phyloP scores from a whole-genome alignment of 2,797 vertebrate genomes.

The Microctenopoma lineatum region DNA sequence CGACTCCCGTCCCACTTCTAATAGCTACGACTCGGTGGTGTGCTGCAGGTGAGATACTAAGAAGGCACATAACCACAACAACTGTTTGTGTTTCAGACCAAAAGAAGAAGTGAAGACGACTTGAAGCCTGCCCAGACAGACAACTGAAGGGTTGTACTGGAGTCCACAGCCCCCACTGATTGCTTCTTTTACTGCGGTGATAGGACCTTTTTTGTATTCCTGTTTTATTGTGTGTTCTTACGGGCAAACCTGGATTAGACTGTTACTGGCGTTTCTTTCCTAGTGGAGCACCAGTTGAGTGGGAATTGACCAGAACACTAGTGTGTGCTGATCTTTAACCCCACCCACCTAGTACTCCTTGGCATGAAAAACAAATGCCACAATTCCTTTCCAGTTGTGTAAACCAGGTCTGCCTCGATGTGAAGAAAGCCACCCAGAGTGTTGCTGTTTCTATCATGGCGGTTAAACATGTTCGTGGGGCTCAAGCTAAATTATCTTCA shows the following conservation, averaged over 20 bases:
- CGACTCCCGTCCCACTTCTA: too few relatives aligned
- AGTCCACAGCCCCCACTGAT: conserved; percentile 41
- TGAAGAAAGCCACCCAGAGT: conserved; percentile 27
- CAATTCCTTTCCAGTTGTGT: conserved; percentile 20
- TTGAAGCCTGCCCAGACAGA: conserved; percentile 57
- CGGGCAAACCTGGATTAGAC: conserved; percentile 58
- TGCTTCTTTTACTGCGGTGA: conserved; percentile 43
- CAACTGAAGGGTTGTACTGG: conserved; percentile 41
- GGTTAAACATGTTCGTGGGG: conserved; percentile 21
- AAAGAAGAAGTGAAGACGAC: conserved; percentile 85
- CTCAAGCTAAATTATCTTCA: conserved; percentile 15
- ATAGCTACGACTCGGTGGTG: too few relatives aligned
- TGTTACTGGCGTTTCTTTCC: conserved; percentile 50
- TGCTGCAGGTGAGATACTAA: too few relatives aligned
- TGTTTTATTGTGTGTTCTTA: conserved; percentile 73
- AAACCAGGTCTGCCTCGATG: conserved; percentile 43
- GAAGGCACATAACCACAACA: too few relatives aligned
- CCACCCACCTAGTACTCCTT: conserved; percentile 9
- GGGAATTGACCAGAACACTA: neutral
- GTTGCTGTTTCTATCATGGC: conserved; percentile 32
- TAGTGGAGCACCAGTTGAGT: neutral
- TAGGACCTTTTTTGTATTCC: conserved; percentile 79
- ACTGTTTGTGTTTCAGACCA: conserved; percentile 73
- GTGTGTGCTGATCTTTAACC: neutral
- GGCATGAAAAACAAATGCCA: conserved; percentile 17